Percentiles rank a stretch among this genome's conserved stretches.
Conservation (phyloP, 2,888 invertebrate species). For the Taenaris catops region DNA sequence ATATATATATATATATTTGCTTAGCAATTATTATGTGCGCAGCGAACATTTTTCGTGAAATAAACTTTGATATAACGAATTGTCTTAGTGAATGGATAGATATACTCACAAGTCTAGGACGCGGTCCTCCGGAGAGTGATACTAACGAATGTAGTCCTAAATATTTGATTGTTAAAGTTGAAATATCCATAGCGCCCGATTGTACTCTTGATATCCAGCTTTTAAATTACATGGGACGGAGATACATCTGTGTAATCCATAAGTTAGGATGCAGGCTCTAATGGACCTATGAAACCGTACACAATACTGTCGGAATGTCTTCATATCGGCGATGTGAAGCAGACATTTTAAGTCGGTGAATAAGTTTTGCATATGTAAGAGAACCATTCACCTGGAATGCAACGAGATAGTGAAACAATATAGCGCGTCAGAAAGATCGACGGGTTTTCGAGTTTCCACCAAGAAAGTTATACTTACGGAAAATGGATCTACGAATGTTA, state of each 20-base stretch:
- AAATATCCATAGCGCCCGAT: slow-evolving; percentile 51
- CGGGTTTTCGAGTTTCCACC: slow-evolving; percentile 46
- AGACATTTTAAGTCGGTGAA: slow-evolving; percentile 20
- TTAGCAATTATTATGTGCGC: no score
- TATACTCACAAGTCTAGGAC: slow-evolving; percentile 63
- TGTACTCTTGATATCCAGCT: slow-evolving; percentile 47
- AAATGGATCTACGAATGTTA: slow-evolving; percentile 39
- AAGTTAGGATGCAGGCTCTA: slow-evolving; percentile 48
- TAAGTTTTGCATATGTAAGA: slow-evolving; percentile 23
- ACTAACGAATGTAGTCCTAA: slow-evolving; percentile 73
- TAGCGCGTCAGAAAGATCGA: slow-evolving; percentile 48
- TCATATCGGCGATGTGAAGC: slow-evolving; percentile 18
- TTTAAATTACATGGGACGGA: slow-evolving; percentile 46
- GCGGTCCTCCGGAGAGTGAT: slow-evolving; percentile 60
- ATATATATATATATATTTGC: no score
- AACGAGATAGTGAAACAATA: slow-evolving; percentile 56
- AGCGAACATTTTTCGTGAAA: no score
- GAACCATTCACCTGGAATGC: slow-evolving; percentile 53
- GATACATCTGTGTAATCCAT: slow-evolving; percentile 59
- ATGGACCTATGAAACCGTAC: slow-evolving; percentile 32
- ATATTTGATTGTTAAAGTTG: slow-evolving; percentile 71
- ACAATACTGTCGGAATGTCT: slow-evolving; percentile 20
- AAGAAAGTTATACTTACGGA: slow-evolving; percentile 48
- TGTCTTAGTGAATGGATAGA: no score
- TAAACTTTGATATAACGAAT: no score